Evolutionary conservation across 2,888 invertebrate genomes (phyloP).

Genomic region (Neoascia interrupta): DNA sequence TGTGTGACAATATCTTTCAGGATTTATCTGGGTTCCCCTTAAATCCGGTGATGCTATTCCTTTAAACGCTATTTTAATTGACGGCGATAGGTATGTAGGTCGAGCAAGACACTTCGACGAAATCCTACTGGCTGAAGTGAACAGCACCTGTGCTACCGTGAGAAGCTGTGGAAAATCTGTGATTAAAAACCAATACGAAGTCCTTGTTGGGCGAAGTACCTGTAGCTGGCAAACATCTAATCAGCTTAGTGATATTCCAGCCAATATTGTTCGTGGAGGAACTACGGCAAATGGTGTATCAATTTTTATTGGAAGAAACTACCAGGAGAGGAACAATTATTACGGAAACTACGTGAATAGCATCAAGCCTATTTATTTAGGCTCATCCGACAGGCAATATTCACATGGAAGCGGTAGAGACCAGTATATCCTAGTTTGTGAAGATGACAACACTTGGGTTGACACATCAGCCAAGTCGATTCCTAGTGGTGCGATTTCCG

Average conservation of each 20-base stretch:
- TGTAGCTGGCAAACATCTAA: not conserved
- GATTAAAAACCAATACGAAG: slow-evolving; percentile 1
- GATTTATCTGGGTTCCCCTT: too few species aligned
- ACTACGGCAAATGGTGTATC: not conserved
- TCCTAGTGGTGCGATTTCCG: not conserved
- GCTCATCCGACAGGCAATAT: too few species aligned
- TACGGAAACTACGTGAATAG: too few species aligned
- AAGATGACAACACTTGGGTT: not conserved
- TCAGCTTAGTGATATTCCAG: not conserved
- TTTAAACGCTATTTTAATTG: too few species aligned
- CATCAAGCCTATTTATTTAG: too few species aligned
- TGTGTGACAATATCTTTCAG: too few species aligned
- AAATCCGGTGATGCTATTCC: too few species aligned
- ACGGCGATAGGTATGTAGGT: too few species aligned
- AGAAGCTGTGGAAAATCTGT: not conserved
- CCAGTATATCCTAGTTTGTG: not conserved
- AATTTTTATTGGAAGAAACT: not conserved
- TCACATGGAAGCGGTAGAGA: too few species aligned
- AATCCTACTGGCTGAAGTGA: slow-evolving; percentile 5
- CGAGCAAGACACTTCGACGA: slow-evolving; percentile 16
- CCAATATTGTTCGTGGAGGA: slow-evolving; percentile 1
- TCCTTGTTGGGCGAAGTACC: not conserved
- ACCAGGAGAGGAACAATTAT: too few species aligned
- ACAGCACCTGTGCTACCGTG: not conserved
- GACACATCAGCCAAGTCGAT: not conserved